Evolutionary conservation across 1,140 invertebrate genomes (phyloP), one percentile per base, ranked within the genome.

Genomic region (Melipona quadrifasciata): DNA sequence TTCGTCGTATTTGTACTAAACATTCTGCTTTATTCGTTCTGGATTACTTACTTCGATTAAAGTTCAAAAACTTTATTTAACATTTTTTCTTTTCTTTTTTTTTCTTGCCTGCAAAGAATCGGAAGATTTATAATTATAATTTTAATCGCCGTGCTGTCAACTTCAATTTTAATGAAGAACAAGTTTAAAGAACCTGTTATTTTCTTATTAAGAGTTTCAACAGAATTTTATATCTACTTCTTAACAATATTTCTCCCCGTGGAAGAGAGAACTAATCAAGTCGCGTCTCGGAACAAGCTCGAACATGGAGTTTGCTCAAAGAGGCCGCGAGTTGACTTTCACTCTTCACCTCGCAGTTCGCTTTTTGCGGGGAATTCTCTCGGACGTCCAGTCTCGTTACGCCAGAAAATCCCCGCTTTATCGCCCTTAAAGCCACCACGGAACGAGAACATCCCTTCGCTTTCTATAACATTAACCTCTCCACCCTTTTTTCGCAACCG

Each of bases 401-500:
- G 24, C 27, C 51, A 55, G 51, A 47, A 80, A 80, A 71, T 71
- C 67, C 34, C 5, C 51, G 34, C 71, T 80, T 80, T 71, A 80
- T 80, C 78, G 34, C 5, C 24, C 27, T 80, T 71, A 71, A 71
- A 80, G 27, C 55, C n/a, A 71, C 34, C 27, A 5, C 51, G 53
- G 16, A 79, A 70, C 21, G 78, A 58, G 51, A 34, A 51, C 31
- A 24, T 53, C 47, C 12, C 47, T 39, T 47, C 51, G 65, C 53
- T 71, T 80, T 39, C 67, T 68, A n/a, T 53, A 68, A n/a, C 21
- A 24, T 68, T 55, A n/a, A 6, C 47, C 14, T 17, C 14, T 24
- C 27, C 21, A 65, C n/a, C 14, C 19, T 24, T 75, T 47, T 34
- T 16, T 17, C 27, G 24, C 31, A 14, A 75, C 0, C 31, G 19